phyloP scores from a whole-genome alignment of 2,888 invertebrate genomes.

The Drosophila leonis region DNA sequence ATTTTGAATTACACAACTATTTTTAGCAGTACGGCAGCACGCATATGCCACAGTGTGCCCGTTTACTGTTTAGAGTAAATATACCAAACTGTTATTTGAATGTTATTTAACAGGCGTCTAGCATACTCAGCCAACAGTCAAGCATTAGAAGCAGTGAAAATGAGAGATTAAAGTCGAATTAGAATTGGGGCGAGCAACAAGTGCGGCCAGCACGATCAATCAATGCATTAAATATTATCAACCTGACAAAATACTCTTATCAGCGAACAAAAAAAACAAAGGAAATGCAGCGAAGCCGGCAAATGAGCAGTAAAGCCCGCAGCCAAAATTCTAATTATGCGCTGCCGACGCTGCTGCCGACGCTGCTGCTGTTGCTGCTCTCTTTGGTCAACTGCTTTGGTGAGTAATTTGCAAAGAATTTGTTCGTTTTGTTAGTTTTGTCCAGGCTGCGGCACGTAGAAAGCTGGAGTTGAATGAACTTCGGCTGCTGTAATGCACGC shows the following conservation, averaged over 20 bases:
- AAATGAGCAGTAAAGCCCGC: conserved; percentile 2
- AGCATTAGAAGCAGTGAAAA: background rate
- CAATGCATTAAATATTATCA: conserved; percentile 24
- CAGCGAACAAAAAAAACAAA: conserved; percentile 9
- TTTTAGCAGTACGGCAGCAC: conserved; percentile 35
- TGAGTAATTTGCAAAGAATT: conserved; percentile 42
- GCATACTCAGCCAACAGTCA: background rate
- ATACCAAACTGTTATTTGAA: conserved; percentile 11
- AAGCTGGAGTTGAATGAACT: conserved; percentile 57
- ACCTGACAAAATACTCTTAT: conserved; percentile 2
- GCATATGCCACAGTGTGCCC: background rate
- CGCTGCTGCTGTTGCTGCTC: conserved; percentile 18
- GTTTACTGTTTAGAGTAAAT: background rate
- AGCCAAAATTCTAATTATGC: background rate
- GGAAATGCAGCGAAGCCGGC: conserved; percentile 48
- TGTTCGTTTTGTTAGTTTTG: background rate
- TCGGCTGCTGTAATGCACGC: conserved; percentile 25
- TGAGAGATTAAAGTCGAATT: conserved; percentile 16
- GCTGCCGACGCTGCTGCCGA: background rate
- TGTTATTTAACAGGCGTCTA: conserved; percentile 3
- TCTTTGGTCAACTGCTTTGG: conserved; percentile 22
- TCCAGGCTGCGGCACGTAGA: conserved; percentile 36
- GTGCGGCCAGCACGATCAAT: conserved; percentile 6
- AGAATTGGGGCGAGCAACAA: conserved; percentile 4
- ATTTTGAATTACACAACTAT: background rate